phyloP scores from a whole-genome alignment of 1,140 invertebrate genomes.

The Pissodes strobi region DNA sequence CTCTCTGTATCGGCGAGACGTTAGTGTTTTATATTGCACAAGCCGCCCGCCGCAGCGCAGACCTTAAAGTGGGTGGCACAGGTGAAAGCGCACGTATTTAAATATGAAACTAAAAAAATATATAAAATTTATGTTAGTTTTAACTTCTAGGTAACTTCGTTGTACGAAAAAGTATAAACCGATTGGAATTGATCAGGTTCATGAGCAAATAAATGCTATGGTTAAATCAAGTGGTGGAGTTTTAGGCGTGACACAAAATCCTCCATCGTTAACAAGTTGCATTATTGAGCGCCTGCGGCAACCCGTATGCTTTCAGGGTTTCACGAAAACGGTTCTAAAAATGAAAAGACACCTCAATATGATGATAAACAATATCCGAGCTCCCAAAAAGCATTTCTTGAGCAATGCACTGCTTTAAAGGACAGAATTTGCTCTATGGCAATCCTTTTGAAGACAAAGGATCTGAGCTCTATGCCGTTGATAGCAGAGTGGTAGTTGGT shows the following conservation, averaged over 20 bases:
- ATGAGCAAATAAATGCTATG: neutral
- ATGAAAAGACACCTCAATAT: neutral
- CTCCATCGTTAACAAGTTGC: neutral
- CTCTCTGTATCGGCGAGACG: no score
- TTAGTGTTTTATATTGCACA: no score
- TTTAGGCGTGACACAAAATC: neutral
- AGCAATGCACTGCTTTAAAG: neutral
- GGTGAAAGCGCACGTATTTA: no score
- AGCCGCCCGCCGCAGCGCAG: no score
- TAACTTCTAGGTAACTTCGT: no score
- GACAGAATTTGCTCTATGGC: no score
- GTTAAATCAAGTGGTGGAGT: neutral
- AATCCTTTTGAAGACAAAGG: neutral
- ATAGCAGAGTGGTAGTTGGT: neutral
- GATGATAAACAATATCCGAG: neutral
- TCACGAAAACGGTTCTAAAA: neutral
- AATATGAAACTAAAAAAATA: no score
- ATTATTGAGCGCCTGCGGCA: neutral
- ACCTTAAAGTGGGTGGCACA: no score
- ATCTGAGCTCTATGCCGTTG: neutral
- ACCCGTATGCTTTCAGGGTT: neutral
- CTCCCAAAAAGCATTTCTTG: neutral
- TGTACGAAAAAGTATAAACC: neutral
- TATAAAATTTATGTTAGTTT: no score
- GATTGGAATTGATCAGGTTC: neutral